Percentiles rank a stretch among this genome's conserved stretches.
These are phyloP conservation scores for Chloropsis cyanopogon DNA, from an alignment of 2,113 vertebrate genomes.

Conservation along the genomic window DNA sequence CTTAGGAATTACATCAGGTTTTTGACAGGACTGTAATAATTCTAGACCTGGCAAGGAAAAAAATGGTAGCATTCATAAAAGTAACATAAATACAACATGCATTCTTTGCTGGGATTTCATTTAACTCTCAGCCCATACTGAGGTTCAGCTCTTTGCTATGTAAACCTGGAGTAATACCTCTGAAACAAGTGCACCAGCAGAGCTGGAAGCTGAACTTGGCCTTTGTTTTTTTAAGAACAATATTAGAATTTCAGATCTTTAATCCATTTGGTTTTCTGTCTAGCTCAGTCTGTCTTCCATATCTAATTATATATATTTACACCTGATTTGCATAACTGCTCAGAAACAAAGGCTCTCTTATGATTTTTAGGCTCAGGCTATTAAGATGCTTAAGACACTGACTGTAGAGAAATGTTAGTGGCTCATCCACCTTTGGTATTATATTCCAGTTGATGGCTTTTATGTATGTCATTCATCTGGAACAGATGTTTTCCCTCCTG, in stretches of 20 bases:
- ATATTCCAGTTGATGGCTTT: neutral
- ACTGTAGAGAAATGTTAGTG: neutral
- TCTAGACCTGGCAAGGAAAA: neutral
- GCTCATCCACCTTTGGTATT: neutral
- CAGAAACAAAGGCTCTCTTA: neutral
- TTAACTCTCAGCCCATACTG: neutral
- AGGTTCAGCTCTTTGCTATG: neutral
- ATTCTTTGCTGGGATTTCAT: neutral
- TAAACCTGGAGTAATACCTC: neutral
- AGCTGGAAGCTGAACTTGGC: neutral
- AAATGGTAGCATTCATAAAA: neutral
- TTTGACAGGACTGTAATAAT: neutral
- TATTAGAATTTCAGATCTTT: neutral
- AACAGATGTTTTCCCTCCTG: slow-evolving; percentile 4
- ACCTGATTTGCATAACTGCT: neutral
- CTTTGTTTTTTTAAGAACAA: neutral
- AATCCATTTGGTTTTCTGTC: neutral
- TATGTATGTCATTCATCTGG: neutral
- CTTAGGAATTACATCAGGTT: rapidly evolving
- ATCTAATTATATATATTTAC: neutral
- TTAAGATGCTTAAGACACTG: neutral
- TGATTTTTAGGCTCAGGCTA: neutral
- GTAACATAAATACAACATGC: neutral
- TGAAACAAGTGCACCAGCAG: neutral
- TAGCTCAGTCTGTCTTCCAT: neutral